Conservation (phyloP, 2,113 vertebrate genomes). For the Otocyon megalotis region DNA sequence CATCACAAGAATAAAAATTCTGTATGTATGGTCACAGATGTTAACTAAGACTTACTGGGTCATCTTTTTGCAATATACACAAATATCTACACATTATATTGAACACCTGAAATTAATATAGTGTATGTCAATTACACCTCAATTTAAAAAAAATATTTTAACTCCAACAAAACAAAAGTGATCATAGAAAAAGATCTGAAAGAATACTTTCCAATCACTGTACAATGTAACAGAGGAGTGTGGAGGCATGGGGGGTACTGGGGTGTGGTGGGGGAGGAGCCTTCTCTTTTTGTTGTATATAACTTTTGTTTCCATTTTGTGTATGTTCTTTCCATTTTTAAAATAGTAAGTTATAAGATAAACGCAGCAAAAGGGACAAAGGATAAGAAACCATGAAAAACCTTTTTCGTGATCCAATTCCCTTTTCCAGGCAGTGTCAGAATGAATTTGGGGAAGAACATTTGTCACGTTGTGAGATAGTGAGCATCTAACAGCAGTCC, state of each 20-base stretch:
- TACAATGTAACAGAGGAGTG: background rate
- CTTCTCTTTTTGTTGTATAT: background rate
- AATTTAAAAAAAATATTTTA: background rate
- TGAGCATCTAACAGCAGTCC: background rate
- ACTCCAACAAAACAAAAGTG: background rate
- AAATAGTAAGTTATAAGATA: background rate
- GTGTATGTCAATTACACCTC: background rate
- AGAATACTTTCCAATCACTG: background rate
- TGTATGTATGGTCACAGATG: background rate
- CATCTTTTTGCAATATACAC: background rate
- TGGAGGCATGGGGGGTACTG: background rate
- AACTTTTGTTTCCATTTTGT: background rate
- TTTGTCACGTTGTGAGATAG: background rate
- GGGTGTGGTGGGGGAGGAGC: fast-evolving
- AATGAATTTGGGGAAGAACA: background rate
- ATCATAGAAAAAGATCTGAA: background rate
- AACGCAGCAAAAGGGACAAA: conserved; percentile 34
- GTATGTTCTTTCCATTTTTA: background rate
- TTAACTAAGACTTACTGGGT: background rate
- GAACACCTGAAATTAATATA: background rate
- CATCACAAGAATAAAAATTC: background rate
- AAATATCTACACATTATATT: background rate
- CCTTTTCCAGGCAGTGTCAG: background rate
- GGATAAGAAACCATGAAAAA: background rate
- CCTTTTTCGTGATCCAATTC: background rate